A percentile compares a stretch with the other conserved stretches of the same genome.
phyloP scores from a whole-genome alignment of 2,888 invertebrate genomes.

The Ecdyonurus torrentis region DNA sequence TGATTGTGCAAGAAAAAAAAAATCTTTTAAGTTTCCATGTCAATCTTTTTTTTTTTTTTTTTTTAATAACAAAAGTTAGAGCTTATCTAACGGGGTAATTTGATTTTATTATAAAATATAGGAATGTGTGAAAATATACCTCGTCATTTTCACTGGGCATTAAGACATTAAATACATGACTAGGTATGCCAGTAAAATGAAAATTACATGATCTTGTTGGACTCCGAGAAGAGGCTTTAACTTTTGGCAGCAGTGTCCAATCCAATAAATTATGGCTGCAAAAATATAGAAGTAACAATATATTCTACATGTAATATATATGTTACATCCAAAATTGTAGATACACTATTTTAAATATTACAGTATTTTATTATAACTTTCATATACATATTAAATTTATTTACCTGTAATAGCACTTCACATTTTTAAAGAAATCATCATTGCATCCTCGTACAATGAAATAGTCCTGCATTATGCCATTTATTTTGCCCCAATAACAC shows the following conservation, averaged over 20 bases:
- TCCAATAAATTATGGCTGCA: constrained; percentile 42
- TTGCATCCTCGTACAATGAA: constrained; percentile 65
- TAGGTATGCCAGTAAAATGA: not conserved
- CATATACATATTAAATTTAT: not conserved
- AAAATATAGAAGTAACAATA: not conserved
- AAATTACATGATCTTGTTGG: not conserved
- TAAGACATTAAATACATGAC: not conserved
- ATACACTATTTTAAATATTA: not conserved
- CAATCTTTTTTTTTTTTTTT: too few species aligned
- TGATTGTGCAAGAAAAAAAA: too few species aligned
- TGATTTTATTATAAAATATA: too few species aligned
- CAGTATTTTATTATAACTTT: not conserved
- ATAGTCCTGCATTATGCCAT: constrained; percentile 60
- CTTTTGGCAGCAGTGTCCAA: constrained; percentile 43
- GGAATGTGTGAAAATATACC: too few species aligned
- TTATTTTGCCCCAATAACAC: constrained; percentile 76
- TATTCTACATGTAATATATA: not conserved
- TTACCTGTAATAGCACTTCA: constrained; percentile 60
- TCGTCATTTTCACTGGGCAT: not conserved
- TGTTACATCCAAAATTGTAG: not conserved
- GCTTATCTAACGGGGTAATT: too few species aligned
- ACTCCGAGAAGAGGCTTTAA: constrained; percentile 20
- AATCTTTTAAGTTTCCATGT: too few species aligned
- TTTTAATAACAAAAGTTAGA: too few species aligned
- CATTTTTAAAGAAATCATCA: constrained; percentile 51